These are phyloP conservation scores for Plodia interpunctella DNA, from an alignment of 1,140 invertebrate species.

Conservation along the genomic window DNA sequence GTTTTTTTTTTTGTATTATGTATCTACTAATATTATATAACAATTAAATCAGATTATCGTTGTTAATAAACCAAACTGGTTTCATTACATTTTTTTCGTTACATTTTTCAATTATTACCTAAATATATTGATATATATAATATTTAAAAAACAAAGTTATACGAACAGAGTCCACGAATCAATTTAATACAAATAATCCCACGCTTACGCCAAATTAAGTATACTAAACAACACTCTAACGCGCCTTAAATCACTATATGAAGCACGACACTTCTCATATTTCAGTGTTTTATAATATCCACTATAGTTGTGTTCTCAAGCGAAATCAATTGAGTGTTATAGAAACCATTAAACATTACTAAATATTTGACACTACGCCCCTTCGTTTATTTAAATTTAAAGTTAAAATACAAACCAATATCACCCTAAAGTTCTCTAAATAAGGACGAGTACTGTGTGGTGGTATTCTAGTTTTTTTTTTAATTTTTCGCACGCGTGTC, in stretches of 20 bases:
- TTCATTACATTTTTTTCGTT: too few relatives aligned
- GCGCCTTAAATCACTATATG: background rate
- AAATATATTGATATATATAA: too few relatives aligned
- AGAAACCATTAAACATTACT: conserved; percentile 60
- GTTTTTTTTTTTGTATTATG: too few relatives aligned
- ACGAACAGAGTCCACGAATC: too few relatives aligned
- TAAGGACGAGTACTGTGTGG: background rate
- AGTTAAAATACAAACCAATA: background rate
- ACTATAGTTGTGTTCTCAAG: conserved; percentile 41
- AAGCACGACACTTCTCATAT: background rate
- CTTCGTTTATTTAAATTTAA: background rate
- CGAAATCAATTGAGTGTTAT: conserved; percentile 65
- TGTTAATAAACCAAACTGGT: too few relatives aligned
- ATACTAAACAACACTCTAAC: background rate
- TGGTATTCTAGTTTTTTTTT: background rate
- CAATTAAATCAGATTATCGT: too few relatives aligned
- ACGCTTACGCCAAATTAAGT: background rate
- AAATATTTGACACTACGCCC: conserved; percentile 26
- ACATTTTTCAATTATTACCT: too few relatives aligned
- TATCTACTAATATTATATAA: too few relatives aligned
- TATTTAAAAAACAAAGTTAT: too few relatives aligned
- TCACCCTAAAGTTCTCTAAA: background rate
- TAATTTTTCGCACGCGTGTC: background rate
- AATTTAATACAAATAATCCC: background rate
- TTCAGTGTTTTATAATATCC: background rate